Evolutionary conservation across 2,888 invertebrate species (phyloP).

Genomic region (Scelioninae gen. 1): DNA sequence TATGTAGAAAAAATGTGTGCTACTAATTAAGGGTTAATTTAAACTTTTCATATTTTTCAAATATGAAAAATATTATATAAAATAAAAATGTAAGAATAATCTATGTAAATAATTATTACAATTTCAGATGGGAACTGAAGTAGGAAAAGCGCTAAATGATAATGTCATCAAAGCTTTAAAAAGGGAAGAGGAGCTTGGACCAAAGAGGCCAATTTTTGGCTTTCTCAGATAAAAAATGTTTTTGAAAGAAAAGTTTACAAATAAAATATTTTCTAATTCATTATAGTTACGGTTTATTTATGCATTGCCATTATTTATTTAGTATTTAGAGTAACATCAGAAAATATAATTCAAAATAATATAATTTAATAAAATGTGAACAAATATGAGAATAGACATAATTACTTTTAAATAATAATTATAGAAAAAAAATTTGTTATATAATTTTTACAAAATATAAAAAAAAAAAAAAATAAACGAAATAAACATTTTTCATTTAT

Average conservation of each 20-base stretch:
- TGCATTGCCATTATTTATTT: too few relatives aligned
- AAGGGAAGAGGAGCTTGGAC: conserved; percentile 86
- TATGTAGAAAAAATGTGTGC: too few relatives aligned
- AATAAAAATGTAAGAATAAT: background rate
- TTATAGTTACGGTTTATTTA: background rate
- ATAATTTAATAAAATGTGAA: too few relatives aligned
- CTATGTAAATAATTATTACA: background rate
- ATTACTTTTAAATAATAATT: too few relatives aligned
- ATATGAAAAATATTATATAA: background rate
- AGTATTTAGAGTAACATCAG: too few relatives aligned
- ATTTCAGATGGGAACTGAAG: conserved; percentile 86
- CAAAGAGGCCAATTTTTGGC: conserved; percentile 83
- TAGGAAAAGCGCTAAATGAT: conserved; percentile 89
- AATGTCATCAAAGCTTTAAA: conserved; percentile 88
- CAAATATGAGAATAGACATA: too few relatives aligned
- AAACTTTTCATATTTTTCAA: background rate
- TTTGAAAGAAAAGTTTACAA: background rate
- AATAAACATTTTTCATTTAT: too few relatives aligned
- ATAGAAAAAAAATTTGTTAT: too few relatives aligned
- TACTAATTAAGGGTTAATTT: too few relatives aligned
- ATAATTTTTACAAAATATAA: too few relatives aligned
- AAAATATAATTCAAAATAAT: too few relatives aligned
- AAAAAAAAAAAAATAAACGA: too few relatives aligned
- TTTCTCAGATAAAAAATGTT: conserved; percentile 83
- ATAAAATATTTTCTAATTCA: background rate